A percentile compares a stretch with the other conserved stretches of the same genome.
Conservation (phyloP, 2,113 vertebrate genomes). For the Myodes glareolus region DNA sequence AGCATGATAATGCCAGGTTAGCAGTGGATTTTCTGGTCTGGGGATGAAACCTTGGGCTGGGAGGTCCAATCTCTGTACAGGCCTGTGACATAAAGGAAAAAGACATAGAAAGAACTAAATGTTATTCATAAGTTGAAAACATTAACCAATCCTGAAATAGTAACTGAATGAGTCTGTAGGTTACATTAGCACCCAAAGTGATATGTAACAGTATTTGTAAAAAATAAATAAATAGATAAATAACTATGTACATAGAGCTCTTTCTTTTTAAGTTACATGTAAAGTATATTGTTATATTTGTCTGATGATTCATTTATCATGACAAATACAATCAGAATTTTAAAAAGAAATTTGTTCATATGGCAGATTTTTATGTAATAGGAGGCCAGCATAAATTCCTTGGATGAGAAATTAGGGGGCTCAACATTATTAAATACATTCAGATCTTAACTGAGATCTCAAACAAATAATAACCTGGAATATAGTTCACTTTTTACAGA, state of each 20-base stretch:
- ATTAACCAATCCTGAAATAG: background rate
- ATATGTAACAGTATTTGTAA: slow-evolving; percentile 14
- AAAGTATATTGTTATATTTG: background rate
- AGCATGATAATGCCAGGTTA: background rate
- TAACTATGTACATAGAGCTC: background rate
- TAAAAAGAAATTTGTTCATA: background rate
- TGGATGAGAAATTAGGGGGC: background rate
- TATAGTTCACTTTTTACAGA: background rate
- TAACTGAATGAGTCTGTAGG: background rate
- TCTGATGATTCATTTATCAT: slow-evolving; percentile 22
- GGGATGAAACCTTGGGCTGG: background rate
- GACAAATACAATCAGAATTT: background rate
- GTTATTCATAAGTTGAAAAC: background rate
- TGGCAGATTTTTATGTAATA: background rate
- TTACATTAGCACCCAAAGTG: background rate
- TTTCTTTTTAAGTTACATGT: background rate
- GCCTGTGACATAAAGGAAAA: background rate
- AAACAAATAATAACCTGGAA: background rate
- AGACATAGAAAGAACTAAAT: background rate
- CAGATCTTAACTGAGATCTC: background rate
- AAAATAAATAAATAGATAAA: too few relatives aligned
- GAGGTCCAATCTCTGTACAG: background rate
- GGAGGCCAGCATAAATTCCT: background rate
- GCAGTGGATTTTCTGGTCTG: background rate
- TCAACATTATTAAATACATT: background rate